These are phyloP conservation scores for Coendou prehensilis DNA, from an alignment of 2,797 vertebrate genomes.

Conservation along the genomic window DNA sequence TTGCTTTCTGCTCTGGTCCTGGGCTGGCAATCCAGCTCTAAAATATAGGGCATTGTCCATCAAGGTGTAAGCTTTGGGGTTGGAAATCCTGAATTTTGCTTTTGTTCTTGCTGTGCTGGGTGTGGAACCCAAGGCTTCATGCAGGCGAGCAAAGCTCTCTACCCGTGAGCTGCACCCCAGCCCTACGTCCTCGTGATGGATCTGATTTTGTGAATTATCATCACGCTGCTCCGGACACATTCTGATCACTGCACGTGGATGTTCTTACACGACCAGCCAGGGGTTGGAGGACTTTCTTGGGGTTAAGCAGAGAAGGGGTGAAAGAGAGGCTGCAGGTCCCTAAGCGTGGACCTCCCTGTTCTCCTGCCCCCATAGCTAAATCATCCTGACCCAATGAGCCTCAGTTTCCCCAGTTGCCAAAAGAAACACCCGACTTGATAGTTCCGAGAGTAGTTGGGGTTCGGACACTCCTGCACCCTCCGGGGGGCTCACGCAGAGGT, in stretches of 20 bases:
- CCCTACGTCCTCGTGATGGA: not conserved
- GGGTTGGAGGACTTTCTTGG: not conserved
- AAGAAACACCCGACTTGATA: not conserved
- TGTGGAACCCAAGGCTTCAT: not conserved
- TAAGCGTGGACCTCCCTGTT: not conserved
- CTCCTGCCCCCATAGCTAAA: not conserved
- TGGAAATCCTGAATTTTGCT: not conserved
- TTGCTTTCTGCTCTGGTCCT: not conserved
- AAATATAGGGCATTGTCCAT: not conserved
- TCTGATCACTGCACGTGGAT: not conserved
- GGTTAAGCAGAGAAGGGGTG: not conserved
- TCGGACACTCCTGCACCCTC: not conserved
- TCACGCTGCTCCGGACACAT: not conserved
- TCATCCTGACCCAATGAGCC: not conserved
- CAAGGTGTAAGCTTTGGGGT: not conserved
- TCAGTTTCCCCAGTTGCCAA: not conserved
- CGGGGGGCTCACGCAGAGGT: not conserved
- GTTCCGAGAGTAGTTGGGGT: rapidly evolving
- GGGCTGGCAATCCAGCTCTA: not conserved
- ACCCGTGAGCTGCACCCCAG: not conserved
- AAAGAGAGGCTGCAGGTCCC: too few relatives aligned
- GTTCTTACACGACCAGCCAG: not conserved
- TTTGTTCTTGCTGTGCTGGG: not conserved
- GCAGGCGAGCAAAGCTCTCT: not conserved
- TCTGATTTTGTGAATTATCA: not conserved